phyloP scores from a whole-genome alignment of 37 sponge, comb jelly and placozoan species.

The Corticium candelabrum region DNA sequence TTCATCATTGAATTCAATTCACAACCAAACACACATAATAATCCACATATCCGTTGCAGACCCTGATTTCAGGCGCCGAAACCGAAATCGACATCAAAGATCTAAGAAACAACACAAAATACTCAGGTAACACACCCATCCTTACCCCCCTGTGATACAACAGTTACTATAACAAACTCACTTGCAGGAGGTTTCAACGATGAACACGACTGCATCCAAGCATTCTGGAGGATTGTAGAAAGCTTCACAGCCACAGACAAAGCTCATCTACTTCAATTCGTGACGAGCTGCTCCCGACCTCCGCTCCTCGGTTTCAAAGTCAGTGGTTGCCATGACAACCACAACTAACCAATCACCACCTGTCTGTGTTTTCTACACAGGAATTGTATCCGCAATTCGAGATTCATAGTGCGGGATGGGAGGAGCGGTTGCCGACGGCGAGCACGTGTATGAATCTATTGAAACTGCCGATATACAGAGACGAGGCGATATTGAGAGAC shows the following conservation, averaged over 20 bases:
- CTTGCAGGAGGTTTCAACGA: neutral
- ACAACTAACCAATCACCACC: neutral
- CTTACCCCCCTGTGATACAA: neutral
- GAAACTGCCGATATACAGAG: neutral
- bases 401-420: neutral
- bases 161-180: neutral
- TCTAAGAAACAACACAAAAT: conserved; percentile 40
- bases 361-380: neutral
- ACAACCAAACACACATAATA: no score
- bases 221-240: neutral
- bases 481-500: neutral
- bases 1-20: no score
- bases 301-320: neutral
- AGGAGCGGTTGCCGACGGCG: neutral
- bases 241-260: neutral
- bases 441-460: neutral
- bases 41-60: no score
- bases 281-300: neutral
- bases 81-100: conserved; percentile 51
- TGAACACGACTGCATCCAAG: neutral
- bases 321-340: neutral
- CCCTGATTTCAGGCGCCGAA: conserved; percentile 68
- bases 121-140: conserved; percentile 31
- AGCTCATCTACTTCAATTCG: neutral
- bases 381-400: neutral